Evolutionary conservation across 2,797 vertebrate species (phyloP).

Genomic region (Sebastes cheni): DNA sequence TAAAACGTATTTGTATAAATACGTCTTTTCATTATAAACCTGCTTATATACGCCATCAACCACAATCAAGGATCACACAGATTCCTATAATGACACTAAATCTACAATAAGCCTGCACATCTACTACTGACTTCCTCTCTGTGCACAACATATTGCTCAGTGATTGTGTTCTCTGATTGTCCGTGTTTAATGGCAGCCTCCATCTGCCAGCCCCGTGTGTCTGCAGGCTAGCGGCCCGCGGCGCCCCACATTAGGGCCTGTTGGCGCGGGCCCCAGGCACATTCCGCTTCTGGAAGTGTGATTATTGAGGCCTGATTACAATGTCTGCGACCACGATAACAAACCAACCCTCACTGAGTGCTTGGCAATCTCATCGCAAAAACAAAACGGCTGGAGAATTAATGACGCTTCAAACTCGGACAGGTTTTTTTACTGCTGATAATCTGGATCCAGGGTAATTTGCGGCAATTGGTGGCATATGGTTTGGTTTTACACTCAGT

Average conservation of each 20-base stretch:
- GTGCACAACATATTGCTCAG: constrained; percentile 57
- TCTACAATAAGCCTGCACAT: constrained; percentile 32
- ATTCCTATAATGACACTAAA: constrained; percentile 40
- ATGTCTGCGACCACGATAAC: constrained; percentile 81
- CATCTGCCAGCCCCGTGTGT: constrained; percentile 79
- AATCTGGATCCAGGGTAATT: constrained; percentile 79
- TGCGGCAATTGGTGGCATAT: constrained; percentile 79
- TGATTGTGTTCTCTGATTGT: constrained; percentile 76
- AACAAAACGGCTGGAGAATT: constrained; percentile 79
- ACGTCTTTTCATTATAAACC: neutral
- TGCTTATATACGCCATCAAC: neutral
- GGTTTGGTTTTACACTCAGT: constrained; percentile 68
- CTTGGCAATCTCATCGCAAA: constrained; percentile 75
- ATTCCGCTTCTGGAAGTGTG: constrained; percentile 84
- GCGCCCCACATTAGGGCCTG: constrained; percentile 82
- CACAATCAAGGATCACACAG: constrained; percentile 19
- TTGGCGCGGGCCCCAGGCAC: constrained; percentile 80
- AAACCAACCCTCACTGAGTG: constrained; percentile 67
- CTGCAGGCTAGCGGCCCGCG: constrained; percentile 79
- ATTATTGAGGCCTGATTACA: constrained; percentile 86
- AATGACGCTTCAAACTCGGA: constrained; percentile 82
- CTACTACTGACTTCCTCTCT: constrained; percentile 33
- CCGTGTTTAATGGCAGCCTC: constrained; percentile 78
- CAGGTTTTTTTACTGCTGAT: constrained; percentile 79
- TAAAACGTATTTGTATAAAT: neutral